A percentile compares a stretch with the other conserved stretches of the same genome.
phyloP scores from a whole-genome alignment of 2,797 vertebrate genomes.

The Myotis daubentonii region DNA sequence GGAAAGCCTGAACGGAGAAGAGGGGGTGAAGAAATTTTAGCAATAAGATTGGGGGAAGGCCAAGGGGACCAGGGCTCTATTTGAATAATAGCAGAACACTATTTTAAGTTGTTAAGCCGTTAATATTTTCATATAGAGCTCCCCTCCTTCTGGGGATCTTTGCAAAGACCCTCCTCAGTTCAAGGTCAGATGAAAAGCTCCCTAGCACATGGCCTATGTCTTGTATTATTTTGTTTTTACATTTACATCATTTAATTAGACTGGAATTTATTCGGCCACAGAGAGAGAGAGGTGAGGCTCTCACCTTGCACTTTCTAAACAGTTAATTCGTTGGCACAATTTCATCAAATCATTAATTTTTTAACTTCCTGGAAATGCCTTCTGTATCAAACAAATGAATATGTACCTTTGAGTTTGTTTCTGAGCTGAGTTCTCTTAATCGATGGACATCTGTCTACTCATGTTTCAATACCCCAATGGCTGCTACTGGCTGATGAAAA shows the following conservation, averaged over 20 bases:
- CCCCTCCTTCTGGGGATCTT: neutral
- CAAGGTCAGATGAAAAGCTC: neutral
- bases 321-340: constrained; percentile 16
- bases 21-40: neutral
- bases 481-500: constrained; percentile 45
- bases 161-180: neutral
- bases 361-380: constrained; percentile 66
- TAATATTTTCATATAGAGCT: neutral
- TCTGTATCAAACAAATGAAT: constrained; percentile 63
- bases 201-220: neutral
- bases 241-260: constrained; percentile 30
- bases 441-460: neutral
- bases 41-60: neutral
- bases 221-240: constrained; percentile 21
- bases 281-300: neutral
- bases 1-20: neutral
- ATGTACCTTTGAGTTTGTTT: constrained; percentile 66
- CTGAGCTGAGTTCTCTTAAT: constrained; percentile 39
- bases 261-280: constrained; percentile 25
- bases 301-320: constrained; percentile 54
- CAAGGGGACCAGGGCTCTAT: neutral
- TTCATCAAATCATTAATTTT: constrained; percentile 68
- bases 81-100: neutral
- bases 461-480: constrained; percentile 43
- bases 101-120: neutral